A percentile compares a stretch with the other conserved stretches of the same genome.
Conservation (phyloP, 2,797 vertebrate species). For the Clarias platycephalus region DNA sequence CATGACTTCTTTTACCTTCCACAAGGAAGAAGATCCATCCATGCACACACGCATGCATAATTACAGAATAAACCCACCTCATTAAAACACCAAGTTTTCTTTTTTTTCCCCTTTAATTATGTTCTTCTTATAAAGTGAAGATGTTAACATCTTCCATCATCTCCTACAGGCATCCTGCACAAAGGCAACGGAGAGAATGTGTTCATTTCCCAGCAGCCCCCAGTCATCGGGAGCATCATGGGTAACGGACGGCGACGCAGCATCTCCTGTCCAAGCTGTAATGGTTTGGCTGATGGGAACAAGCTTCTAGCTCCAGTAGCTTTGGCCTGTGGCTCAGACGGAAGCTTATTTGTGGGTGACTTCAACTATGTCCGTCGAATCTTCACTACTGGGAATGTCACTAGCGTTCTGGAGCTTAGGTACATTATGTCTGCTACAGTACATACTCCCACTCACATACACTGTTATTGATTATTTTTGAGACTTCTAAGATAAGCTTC, state of each 20-base stretch:
- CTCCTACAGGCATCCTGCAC: slow-evolving; percentile 88
- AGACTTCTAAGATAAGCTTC: slow-evolving; percentile 33
- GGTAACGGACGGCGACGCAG: slow-evolving; percentile 93
- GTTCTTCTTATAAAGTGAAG: background rate
- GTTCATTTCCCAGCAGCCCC: slow-evolving; percentile 97
- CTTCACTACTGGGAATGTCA: slow-evolving; percentile 96
- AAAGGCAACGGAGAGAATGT: slow-evolving; percentile 97
- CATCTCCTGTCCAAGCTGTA: slow-evolving; percentile 98
- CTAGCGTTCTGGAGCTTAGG: slow-evolving; percentile 96
- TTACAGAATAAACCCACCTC: background rate
- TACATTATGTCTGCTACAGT: slow-evolving; percentile 62
- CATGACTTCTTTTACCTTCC: slow-evolving; percentile 21
- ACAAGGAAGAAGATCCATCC: background rate
- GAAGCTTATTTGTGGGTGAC: slow-evolving; percentile 96
- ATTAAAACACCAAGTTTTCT: background rate
- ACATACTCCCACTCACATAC: slow-evolving; percentile 34
- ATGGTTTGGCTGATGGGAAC: slow-evolving; percentile 96
- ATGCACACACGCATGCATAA: background rate
- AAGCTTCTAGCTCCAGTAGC: slow-evolving; percentile 95
- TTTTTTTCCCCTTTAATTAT: background rate
- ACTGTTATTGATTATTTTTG: slow-evolving; percentile 18
- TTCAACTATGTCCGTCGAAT: slow-evolving; percentile 98
- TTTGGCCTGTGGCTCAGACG: slow-evolving; percentile 89
- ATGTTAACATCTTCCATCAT: background rate
- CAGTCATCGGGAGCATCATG: slow-evolving; percentile 95